These are phyloP conservation scores for Cephalopholis sonnerati DNA, from an alignment of 2,113 vertebrate species.

Conservation along the genomic window DNA sequence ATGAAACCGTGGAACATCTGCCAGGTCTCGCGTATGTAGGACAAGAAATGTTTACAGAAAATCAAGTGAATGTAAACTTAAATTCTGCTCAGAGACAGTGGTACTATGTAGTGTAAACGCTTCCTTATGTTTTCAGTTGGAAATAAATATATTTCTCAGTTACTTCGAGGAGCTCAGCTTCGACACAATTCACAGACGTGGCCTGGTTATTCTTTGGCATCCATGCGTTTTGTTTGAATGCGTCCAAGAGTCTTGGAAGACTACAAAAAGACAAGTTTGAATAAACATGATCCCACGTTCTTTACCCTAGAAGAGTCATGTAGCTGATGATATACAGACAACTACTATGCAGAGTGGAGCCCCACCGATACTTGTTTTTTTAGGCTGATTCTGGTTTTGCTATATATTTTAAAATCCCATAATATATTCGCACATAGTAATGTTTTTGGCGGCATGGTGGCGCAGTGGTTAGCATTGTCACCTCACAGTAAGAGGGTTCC, in stretches of 20 bases:
- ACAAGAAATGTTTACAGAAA: conserved; percentile 41
- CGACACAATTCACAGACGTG: background rate
- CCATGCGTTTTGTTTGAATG: background rate
- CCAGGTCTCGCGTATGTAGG: conserved; percentile 3
- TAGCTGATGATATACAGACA: background rate
- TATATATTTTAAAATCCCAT: background rate
- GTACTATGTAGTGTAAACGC: conserved; percentile 4
- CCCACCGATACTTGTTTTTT: background rate
- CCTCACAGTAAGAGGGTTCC: too few species aligned
- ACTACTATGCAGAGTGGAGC: background rate
- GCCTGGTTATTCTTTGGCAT: background rate
- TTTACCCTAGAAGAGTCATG: background rate
- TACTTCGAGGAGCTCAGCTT: background rate
- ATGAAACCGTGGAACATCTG: conserved; percentile 36
- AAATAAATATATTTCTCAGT: conserved; percentile 12
- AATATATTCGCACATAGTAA: background rate
- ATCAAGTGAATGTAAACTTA: conserved; percentile 45
- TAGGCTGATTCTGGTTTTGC: background rate
- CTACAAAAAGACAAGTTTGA: background rate
- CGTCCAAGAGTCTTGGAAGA: background rate
- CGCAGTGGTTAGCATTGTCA: too few species aligned
- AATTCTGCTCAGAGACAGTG: conserved; percentile 24
- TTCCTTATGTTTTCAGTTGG: conserved; percentile 33
- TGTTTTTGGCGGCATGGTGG: too few species aligned
- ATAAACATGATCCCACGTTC: background rate